A percentile compares a stretch with the other conserved stretches of the same genome.
Conservation (phyloP, 2,113 vertebrate genomes). For the Copsychus sechellarum region DNA sequence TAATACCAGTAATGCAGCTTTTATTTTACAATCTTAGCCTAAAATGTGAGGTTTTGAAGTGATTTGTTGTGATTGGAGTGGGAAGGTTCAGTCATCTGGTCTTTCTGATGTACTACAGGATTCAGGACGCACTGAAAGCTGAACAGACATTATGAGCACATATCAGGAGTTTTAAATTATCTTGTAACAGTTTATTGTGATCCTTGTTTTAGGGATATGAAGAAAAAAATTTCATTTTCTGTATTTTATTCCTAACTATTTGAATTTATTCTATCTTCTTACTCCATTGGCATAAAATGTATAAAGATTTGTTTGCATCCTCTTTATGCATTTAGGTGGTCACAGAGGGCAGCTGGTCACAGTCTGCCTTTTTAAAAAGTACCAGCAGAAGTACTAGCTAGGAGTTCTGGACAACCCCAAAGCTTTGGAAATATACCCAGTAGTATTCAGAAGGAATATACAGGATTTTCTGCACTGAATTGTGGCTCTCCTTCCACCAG, state of each 20-base stretch:
- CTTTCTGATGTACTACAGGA: neutral
- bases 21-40: neutral
- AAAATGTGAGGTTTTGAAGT: neutral
- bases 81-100: neutral
- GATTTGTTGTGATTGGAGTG: neutral
- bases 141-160: neutral
- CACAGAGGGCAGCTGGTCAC: neutral
- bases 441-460: neutral
- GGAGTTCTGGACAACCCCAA: neutral
- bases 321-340: neutral
- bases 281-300: neutral
- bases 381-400: neutral
- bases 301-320: neutral
- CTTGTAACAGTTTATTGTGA: neutral
- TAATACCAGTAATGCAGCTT: neutral
- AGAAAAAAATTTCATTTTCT: neutral
- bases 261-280: neutral
- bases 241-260: neutral
- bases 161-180: neutral
- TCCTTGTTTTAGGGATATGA: neutral
- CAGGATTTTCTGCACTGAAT: neutral
- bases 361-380: neutral
- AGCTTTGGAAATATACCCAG: neutral
- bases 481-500: neutral
- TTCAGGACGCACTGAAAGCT: neutral